phyloP scores from a whole-genome alignment of 2,113 vertebrate species.

The Larimichthys polyactis region DNA sequence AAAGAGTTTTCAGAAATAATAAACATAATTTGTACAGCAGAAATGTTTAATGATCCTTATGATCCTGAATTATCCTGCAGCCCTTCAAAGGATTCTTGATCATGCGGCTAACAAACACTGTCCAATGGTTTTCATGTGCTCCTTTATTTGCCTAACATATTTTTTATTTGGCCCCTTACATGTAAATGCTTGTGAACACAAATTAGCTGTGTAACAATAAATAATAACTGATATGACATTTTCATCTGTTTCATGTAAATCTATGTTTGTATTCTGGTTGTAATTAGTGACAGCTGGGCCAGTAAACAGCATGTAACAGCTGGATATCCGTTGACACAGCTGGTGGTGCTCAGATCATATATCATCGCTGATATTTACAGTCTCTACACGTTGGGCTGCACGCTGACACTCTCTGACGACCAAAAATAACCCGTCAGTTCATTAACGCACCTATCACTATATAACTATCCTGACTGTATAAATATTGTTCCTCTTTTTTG shows the following conservation, averaged over 20 bases:
- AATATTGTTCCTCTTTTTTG: background rate
- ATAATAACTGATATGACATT: background rate
- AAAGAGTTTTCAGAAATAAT: too few species aligned
- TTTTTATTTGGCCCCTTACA: background rate
- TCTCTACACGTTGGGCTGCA: background rate
- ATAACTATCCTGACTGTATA: background rate
- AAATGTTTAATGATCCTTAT: too few species aligned
- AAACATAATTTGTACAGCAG: too few species aligned
- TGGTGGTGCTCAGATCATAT: conserved; percentile 25
- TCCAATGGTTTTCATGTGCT: background rate
- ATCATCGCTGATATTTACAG: conserved; percentile 21
- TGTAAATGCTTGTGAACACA: background rate
- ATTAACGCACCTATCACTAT: background rate
- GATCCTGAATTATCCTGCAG: background rate
- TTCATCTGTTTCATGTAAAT: conserved; percentile 5
- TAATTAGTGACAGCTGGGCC: conserved; percentile 24
- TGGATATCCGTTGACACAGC: conserved; percentile 44
- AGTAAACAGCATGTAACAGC: conserved; percentile 39
- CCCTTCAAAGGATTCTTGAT: background rate
- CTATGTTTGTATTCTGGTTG: background rate
- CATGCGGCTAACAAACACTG: background rate
- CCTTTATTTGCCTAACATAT: background rate
- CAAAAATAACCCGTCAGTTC: conserved; percentile 17
- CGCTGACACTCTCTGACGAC: background rate
- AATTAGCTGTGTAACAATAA: background rate